These are phyloP conservation scores for Miichthys miiuy DNA, from an alignment of 2,797 vertebrate species.

Conservation along the genomic window DNA sequence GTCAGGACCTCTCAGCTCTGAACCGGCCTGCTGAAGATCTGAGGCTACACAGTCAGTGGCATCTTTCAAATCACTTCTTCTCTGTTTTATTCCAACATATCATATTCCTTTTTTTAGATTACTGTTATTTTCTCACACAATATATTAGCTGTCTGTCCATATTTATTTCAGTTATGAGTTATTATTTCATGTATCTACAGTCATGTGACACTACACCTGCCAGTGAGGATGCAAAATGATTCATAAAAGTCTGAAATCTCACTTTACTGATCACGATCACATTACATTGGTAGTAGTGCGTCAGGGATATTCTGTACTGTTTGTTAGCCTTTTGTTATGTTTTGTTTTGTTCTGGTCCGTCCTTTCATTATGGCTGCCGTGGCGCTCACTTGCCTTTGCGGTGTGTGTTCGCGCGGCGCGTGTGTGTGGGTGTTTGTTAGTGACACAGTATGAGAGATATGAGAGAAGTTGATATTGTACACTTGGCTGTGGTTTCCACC, in stretches of 20 bases:
- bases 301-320: no score
- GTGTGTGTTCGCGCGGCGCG: background rate
- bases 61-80: background rate
- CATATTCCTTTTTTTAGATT: no score
- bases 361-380: slow-evolving; percentile 7
- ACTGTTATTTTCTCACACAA: background rate
- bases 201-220: background rate
- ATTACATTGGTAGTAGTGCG: background rate
- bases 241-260: background rate
- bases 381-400: slow-evolving; percentile 15
- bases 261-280: background rate
- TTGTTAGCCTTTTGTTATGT: background rate
- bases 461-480: slow-evolving; percentile 53
- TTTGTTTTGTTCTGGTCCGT: background rate
- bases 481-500: slow-evolving; percentile 48
- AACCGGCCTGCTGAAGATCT: background rate
- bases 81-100: no score
- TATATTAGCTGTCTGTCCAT: no score
- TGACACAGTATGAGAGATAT: slow-evolving; percentile 48
- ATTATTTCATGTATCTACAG: no score
- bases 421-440: slow-evolving; percentile 35
- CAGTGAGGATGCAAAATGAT: background rate
- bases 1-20: background rate
- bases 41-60: background rate
- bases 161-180: no score